phyloP scores from a whole-genome alignment of 2,888 invertebrate genomes.

The Trichacis sp. region DNA sequence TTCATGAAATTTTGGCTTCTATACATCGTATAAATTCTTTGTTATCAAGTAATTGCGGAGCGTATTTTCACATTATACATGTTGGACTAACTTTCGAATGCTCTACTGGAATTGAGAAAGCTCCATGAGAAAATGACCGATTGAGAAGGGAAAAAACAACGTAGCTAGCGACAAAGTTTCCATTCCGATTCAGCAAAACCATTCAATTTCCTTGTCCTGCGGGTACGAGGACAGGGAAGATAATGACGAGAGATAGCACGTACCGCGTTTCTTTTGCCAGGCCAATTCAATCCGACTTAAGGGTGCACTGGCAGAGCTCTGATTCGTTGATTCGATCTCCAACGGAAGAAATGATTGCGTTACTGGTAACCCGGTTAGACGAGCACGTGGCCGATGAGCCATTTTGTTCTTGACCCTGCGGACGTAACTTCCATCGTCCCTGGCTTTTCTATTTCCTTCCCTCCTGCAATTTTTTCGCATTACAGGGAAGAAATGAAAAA shows the following conservation, averaged over 20 bases:
- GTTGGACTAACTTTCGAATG: slow-evolving; percentile 29
- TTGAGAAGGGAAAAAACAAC: slow-evolving; percentile 44
- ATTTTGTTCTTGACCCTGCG: slow-evolving; percentile 57
- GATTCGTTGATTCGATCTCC: slow-evolving; percentile 38
- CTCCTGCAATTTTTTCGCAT: background rate
- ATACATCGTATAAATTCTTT: no score
- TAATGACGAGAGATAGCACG: slow-evolving; percentile 45
- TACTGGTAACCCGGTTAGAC: slow-evolving; percentile 60
- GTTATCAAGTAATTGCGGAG: no score
- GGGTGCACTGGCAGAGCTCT: slow-evolving; percentile 31
- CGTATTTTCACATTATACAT: slow-evolving; percentile 20
- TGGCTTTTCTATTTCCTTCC: background rate
- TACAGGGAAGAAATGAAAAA: slow-evolving; percentile 5
- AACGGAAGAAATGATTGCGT: slow-evolving; percentile 49
- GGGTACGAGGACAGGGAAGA: slow-evolving; percentile 42
- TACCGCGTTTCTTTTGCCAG: slow-evolving; percentile 8
- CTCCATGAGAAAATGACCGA: slow-evolving; percentile 26
- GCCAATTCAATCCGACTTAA: slow-evolving; percentile 27
- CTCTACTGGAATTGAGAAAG: slow-evolving; percentile 28
- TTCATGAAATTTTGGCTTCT: no score
- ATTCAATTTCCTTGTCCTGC: slow-evolving; percentile 62
- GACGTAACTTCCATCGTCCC: slow-evolving; percentile 26
- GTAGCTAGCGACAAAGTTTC: slow-evolving; percentile 60
- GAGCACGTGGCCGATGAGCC: slow-evolving; percentile 64
- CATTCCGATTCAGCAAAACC: slow-evolving; percentile 58